Conservation (phyloP, 1,140 invertebrate species). For the Diorhabda carinulata region DNA sequence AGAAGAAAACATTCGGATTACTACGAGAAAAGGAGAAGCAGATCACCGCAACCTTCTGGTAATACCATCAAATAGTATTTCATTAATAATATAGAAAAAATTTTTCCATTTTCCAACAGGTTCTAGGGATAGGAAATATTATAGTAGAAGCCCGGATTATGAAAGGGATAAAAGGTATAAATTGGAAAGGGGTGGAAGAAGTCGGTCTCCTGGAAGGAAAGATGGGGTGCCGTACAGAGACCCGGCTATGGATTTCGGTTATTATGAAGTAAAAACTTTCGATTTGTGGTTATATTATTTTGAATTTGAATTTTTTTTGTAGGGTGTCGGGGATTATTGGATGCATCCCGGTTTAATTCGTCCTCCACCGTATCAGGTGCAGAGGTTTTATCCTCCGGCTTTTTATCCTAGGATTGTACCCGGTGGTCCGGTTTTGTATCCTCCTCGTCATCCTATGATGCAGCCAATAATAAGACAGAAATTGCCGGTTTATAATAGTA, state of each 20-base stretch:
- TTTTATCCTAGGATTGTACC: background rate
- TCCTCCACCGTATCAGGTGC: background rate
- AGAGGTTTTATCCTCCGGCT: background rate
- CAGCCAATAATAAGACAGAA: background rate
- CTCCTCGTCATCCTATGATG: background rate
- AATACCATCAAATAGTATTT: too few species aligned
- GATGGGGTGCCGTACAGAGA: background rate
- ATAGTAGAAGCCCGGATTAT: background rate
- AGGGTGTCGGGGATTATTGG: too few species aligned
- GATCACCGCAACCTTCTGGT: background rate
- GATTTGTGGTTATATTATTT: background rate
- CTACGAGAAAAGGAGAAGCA: constrained; percentile 2
- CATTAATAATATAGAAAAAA: background rate
- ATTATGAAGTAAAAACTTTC: constrained; percentile 1
- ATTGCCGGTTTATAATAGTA: background rate
- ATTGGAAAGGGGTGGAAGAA: background rate
- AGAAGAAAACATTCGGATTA: background rate
- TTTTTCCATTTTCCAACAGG: too few species aligned
- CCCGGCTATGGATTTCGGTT: background rate
- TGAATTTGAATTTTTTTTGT: background rate
- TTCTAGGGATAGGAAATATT: background rate
- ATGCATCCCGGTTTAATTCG: background rate
- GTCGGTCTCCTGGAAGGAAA: background rate
- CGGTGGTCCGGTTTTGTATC: background rate
- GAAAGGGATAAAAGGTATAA: constrained; percentile 4